These are phyloP conservation scores for Lapara coniferarum DNA, from an alignment of 2,888 invertebrate species.

Conservation along the genomic window DNA sequence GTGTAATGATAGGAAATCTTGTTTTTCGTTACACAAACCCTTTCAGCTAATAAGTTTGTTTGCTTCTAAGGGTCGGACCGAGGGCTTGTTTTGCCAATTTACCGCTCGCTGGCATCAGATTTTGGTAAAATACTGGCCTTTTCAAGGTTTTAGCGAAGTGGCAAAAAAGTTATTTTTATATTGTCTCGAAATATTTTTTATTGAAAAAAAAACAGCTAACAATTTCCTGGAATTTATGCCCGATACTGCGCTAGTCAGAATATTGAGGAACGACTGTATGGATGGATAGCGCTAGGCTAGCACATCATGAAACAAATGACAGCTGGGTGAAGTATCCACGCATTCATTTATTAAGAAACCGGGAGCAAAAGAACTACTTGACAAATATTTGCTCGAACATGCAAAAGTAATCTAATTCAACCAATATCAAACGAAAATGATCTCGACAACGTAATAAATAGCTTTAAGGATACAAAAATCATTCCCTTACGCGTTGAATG, in stretches of 20 bases:
- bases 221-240: too few relatives aligned
- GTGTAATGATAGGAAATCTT: slow-evolving; percentile 46
- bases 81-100: slow-evolving; percentile 41
- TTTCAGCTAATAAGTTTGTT: slow-evolving; percentile 53
- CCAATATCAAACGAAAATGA: neutral
- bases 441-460: slow-evolving; percentile 21
- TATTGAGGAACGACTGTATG: too few relatives aligned
- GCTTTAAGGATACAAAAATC: slow-evolving; percentile 9
- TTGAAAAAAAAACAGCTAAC: neutral
- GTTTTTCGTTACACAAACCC: slow-evolving; percentile 48
- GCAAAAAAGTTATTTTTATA: neutral
- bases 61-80: slow-evolving; percentile 39
- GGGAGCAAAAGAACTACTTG: too few relatives aligned
- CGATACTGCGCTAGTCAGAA: too few relatives aligned
- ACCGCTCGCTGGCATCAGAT: slow-evolving; percentile 29
- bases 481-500: slow-evolving; percentile 11
- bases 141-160: slow-evolving; percentile 1
- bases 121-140: slow-evolving; percentile 6
- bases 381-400: too few relatives aligned
- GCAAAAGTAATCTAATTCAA: neutral
- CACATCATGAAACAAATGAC: too few relatives aligned
- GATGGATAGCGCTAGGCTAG: too few relatives aligned
- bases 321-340: too few relatives aligned
- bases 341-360: too few relatives aligned
- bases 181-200: neutral